Evolutionary conservation across 2,113 vertebrate species (phyloP), one percentile per base, ranked within the genome.

Genomic region (Cinclus mexicanus): DNA sequence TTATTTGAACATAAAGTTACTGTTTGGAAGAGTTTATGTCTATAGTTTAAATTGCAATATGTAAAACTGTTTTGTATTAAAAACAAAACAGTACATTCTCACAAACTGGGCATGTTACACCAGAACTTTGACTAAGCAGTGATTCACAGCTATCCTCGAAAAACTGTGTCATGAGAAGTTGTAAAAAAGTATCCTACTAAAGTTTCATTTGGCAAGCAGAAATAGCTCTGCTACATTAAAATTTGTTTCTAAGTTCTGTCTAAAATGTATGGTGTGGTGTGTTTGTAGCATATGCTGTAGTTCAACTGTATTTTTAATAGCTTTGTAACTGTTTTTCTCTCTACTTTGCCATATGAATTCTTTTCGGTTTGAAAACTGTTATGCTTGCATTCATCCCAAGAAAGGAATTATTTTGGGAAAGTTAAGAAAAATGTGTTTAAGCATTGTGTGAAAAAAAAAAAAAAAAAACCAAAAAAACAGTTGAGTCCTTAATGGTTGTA

Each of bases 281-380:
- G 64, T 89, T 92, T 82, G 83, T 78, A 94, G 87, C 91, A 91
- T 96, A 90, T 93, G 95, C 64, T 93, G 79, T 90, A 87, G 80
- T 94, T 97, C 80, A 87, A 31, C 88, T 88, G 52, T 95, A 86
- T 92, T 94, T 95, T 93, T 95, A 93, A 93, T 94, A 93, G 89
- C 89, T 85, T 68, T 16, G 2, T 90, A 93, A 67, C 86, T 89
- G 78, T 60, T 92, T 96, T 93, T 86, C 65, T 89, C 72, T 78
- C 14, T 81, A 47, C 72, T 96, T 90, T 56, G 63, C 90, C 94
- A 97, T 90, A 89, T 95, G 69, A 93, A 75, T 93, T 92, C 71
- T 92, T 94, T 92, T 78, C 69, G 91, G 76, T 94, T 94, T 92
- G 89, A 95, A 96, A 91, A 92, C 89, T 87, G 83, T 94, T 91